Evolutionary conservation across 2,888 invertebrate genomes (phyloP).

Genomic region (Caradrina kadenii): DNA sequence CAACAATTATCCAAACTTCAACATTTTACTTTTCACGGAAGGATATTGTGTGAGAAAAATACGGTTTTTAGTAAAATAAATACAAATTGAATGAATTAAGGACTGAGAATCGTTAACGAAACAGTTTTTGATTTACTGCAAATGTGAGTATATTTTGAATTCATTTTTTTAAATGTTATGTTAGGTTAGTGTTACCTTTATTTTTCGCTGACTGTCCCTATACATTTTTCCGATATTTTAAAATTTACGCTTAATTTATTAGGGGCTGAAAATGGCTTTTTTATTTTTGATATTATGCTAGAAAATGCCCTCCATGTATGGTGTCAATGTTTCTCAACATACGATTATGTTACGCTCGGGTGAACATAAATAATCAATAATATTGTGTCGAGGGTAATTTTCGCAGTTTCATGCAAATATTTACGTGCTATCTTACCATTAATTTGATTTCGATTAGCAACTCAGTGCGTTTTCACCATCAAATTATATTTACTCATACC

Average conservation of each 20-base stretch:
- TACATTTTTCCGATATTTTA: slow-evolving; percentile 77
- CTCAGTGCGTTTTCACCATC: slow-evolving; percentile 38
- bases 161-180: slow-evolving; percentile 70
- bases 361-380: slow-evolving; percentile 75
- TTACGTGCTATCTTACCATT: slow-evolving; percentile 49
- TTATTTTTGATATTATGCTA: slow-evolving; percentile 74
- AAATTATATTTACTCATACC: slow-evolving; percentile 16
- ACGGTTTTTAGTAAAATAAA: slow-evolving; percentile 46
- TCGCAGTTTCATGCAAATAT: slow-evolving; percentile 60
- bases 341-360: slow-evolving; percentile 67
- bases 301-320: slow-evolving; percentile 62
- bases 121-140: slow-evolving; percentile 63
- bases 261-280: slow-evolving; percentile 87
- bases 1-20: slow-evolving; percentile 63
- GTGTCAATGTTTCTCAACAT: slow-evolving; percentile 58
- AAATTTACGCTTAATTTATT: slow-evolving; percentile 81
- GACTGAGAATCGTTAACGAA: slow-evolving; percentile 52
- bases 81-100: slow-evolving; percentile 55
- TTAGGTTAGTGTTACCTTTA: slow-evolving; percentile 87
- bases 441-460: slow-evolving; percentile 33
- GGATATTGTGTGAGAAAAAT: slow-evolving; percentile 57
- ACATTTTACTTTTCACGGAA: slow-evolving; percentile 60
- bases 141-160: slow-evolving; percentile 79
- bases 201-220: slow-evolving; percentile 85
- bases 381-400: slow-evolving; percentile 61